Conservation (phyloP, 2,888 invertebrate genomes). For the Leptogaster cylindrica region DNA sequence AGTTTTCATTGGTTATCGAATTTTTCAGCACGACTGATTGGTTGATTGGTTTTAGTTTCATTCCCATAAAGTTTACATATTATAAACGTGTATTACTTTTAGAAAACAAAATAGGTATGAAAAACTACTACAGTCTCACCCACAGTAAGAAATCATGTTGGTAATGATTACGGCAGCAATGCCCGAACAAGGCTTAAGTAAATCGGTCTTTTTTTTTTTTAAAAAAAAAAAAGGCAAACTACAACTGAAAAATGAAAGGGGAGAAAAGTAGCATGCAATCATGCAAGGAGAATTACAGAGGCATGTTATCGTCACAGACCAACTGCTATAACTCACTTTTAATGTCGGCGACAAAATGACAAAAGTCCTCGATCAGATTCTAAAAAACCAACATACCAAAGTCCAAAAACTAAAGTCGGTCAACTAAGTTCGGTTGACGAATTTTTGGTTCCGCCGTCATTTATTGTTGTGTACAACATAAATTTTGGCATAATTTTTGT, state of each 20-base stretch:
- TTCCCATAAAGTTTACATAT: too few relatives aligned
- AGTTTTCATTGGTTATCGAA: too few relatives aligned
- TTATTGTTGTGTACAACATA: background rate
- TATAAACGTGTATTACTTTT: too few relatives aligned
- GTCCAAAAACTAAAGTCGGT: background rate
- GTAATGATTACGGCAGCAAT: conserved; percentile 27
- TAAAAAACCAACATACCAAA: background rate
- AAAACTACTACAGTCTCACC: conserved; percentile 43
- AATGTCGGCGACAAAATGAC: conserved; percentile 38
- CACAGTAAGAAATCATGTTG: conserved; percentile 34
- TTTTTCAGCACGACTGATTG: too few relatives aligned
- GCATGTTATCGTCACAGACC: conserved; percentile 37
- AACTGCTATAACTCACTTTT: conserved; percentile 33
- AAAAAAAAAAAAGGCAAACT: too few relatives aligned
- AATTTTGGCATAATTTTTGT: too few relatives aligned
- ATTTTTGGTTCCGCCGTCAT: background rate
- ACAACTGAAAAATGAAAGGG: too few relatives aligned
- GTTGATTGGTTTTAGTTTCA: too few relatives aligned
- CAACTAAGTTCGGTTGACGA: background rate
- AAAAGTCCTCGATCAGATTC: conserved; percentile 33
- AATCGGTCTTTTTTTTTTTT: too few relatives aligned
- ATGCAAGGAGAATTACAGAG: conserved; percentile 39
- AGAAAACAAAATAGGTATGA: too few relatives aligned
- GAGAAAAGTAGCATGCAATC: conserved; percentile 40
- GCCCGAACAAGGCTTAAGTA: conserved; percentile 12